Percentiles rank a stretch among this genome's conserved stretches.
These are phyloP conservation scores for Neolamprologus ventralis DNA, from an alignment of 2,113 vertebrate species.

Conservation along the genomic window DNA sequence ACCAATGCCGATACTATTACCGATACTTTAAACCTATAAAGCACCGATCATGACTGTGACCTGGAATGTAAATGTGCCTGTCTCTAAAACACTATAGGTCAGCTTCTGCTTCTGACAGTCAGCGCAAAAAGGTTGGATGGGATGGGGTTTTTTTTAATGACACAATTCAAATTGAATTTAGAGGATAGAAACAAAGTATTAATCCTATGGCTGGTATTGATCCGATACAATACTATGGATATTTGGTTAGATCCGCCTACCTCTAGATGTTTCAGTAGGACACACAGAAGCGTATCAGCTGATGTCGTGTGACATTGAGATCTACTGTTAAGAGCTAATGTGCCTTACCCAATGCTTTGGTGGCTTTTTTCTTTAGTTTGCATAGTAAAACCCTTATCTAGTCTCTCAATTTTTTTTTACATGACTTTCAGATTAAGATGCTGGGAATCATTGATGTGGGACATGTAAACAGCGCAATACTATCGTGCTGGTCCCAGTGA, in stretches of 20 bases:
- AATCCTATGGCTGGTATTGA: neutral
- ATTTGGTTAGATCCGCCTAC: neutral
- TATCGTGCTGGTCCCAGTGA: neutral
- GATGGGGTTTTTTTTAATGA: neutral
- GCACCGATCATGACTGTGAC: neutral
- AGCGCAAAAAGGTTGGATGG: neutral
- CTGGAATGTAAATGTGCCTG: neutral
- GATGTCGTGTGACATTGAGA: neutral
- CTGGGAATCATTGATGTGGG: neutral
- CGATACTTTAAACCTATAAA: neutral
- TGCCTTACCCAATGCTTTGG: neutral
- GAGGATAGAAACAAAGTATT: neutral
- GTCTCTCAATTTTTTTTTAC: neutral
- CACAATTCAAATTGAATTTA: neutral
- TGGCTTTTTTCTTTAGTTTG: neutral
- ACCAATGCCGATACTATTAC: neutral
- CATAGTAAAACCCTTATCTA: neutral
- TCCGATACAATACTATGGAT: rapidly evolving
- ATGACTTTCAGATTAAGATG: neutral
- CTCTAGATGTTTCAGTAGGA: neutral
- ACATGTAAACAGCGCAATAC: neutral
- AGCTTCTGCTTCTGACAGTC: neutral
- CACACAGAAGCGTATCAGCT: neutral
- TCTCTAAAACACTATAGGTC: neutral
- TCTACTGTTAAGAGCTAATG: neutral